Evolutionary conservation across 2,888 invertebrate genomes (phyloP).

Genomic region (Leptopilina syphax): DNA sequence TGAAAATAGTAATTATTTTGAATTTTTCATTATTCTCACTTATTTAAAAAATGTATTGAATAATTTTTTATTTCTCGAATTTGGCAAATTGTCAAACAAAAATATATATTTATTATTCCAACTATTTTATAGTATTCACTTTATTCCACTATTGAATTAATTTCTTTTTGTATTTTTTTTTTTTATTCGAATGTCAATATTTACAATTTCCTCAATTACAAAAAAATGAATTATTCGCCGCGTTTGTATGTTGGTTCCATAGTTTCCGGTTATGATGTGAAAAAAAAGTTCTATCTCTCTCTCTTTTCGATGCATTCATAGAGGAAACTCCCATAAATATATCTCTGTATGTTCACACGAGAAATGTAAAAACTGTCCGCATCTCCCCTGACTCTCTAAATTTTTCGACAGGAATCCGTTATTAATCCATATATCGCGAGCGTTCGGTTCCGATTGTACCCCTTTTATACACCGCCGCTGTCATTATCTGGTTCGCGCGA

Average conservation of each 20-base stretch:
- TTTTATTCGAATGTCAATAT: too few relatives aligned
- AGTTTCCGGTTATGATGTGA: conserved; percentile 11
- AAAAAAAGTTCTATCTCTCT: neutral
- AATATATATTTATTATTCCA: too few relatives aligned
- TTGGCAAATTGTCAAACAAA: too few relatives aligned
- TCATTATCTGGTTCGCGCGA: conserved; percentile 35
- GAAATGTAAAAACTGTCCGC: conserved; percentile 35
- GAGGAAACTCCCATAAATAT: conserved; percentile 35
- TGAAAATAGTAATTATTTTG: too few relatives aligned
- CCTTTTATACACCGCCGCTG: conserved; percentile 33
- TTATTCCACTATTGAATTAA: too few relatives aligned
- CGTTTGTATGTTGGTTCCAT: neutral
- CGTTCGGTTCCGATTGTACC: conserved; percentile 35
- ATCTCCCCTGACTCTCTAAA: conserved; percentile 29
- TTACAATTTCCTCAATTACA: conserved; percentile 12
- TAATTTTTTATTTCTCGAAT: too few relatives aligned
- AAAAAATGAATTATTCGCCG: conserved; percentile 10
- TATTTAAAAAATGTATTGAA: too few relatives aligned
- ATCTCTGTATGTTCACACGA: conserved; percentile 21
- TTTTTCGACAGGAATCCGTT: conserved; percentile 37
- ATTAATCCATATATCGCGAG: conserved; percentile 38
- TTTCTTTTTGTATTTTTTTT: too few relatives aligned
- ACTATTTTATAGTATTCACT: too few relatives aligned
- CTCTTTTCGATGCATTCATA: conserved; percentile 5
- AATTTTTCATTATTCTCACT: too few relatives aligned